A percentile compares a stretch with the other conserved stretches of the same genome.
phyloP scores from a whole-genome alignment of 2,888 invertebrate species.

The Achlya flavicornis region DNA sequence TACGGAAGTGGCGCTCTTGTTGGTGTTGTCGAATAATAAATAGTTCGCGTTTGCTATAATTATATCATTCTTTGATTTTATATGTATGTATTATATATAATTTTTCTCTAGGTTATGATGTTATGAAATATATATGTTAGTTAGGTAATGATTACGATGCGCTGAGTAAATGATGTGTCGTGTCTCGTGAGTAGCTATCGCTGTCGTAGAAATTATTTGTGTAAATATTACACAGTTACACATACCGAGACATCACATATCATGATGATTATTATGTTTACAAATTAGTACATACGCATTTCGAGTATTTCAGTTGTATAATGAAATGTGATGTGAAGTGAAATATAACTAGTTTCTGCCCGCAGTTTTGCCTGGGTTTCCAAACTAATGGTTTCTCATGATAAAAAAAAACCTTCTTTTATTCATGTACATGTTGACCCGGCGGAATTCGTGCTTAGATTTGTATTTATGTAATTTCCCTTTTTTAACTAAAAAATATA shows the following conservation, averaged over 20 bases:
- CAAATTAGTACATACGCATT: background rate
- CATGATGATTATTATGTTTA: slow-evolving; percentile 5
- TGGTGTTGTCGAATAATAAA: slow-evolving; percentile 10
- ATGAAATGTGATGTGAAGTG: too few relatives aligned
- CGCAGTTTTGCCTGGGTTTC: too few relatives aligned
- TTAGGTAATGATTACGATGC: background rate
- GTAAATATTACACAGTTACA: background rate
- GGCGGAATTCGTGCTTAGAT: too few relatives aligned
- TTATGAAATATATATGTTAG: background rate
- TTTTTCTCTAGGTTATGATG: too few relatives aligned
- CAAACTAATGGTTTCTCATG: too few relatives aligned
- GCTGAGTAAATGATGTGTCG: background rate
- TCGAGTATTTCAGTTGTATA: background rate
- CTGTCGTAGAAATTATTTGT: background rate
- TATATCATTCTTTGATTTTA: background rate
- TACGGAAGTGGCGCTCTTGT: slow-evolving; percentile 2
- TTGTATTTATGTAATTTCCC: too few relatives aligned
- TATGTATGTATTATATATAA: background rate
- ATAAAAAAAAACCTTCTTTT: too few relatives aligned
- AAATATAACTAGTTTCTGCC: too few relatives aligned
- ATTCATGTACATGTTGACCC: too few relatives aligned
- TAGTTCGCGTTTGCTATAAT: background rate
- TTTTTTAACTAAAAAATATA: too few relatives aligned
- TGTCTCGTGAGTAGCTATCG: background rate
- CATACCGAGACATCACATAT: background rate